Base-by-base conservation (phyloP, 2,888 invertebrate genomes). In the Melieria omissa region DNA sequence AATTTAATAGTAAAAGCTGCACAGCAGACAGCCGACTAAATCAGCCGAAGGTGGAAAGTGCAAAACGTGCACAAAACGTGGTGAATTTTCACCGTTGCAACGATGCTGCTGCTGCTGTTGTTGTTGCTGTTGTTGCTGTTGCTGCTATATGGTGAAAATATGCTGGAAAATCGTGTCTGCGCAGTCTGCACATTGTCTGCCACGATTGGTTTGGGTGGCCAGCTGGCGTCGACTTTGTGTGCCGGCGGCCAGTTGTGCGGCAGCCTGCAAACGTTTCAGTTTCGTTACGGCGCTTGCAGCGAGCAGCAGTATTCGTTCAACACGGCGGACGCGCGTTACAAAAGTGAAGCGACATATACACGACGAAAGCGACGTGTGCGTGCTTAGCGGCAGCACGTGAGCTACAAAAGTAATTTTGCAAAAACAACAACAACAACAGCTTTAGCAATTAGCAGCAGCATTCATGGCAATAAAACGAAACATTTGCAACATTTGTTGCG, bases 211-310 rank as follows among this genome's bases (percentile, higher is more conserved):
- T 29, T 29, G 29, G 29, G 29, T 29, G 29, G 29, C 29, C 29
- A 29, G 29, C 29, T 29, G 29, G 29, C 29, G 29, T 29, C 29
- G 29, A 29, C 29, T 29, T 29, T 29, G 29, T 29, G 29, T 29
- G 29, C 29, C 29, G 29, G 29, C 29, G 29, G 29, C 29, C 67
- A 67, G 67, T 67, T 67, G 58, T 67, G 67, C 67, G 67, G 52
- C 60, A 67, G 67, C 67, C 52, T 67, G 42, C 67, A 47, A 52
- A 52, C 60, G 67, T 61, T 67, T 60, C 67, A 60, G 67, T 67
- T 67, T 52, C 61, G 60, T 52, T 42, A 60, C 29, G 61, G 44
- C 67, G 67, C 67, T 58, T 42, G 10, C 49, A 67, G 16, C 52
- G 60, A 49, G 29, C 29, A 42, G 16, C 12, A 61, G 52, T 44